These are phyloP conservation scores for Cydia strobilella DNA, from an alignment of 1,140 invertebrate genomes.

Conservation along the genomic window DNA sequence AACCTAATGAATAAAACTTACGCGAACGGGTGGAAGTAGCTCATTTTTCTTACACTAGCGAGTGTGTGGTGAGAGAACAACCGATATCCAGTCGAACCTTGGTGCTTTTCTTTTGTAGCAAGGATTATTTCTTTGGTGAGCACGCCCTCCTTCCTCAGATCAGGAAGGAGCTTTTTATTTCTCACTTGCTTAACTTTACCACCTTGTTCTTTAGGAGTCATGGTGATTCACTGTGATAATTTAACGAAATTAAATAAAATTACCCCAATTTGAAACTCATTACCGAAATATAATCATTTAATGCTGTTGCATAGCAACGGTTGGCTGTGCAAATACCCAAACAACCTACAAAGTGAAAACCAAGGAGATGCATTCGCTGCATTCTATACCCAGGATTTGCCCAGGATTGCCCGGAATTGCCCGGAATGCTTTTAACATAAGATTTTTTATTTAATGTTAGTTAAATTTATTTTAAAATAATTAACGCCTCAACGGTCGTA, in stretches of 20 bases:
- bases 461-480: too few relatives aligned
- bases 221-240: constrained; percentile 36
- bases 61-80: constrained; percentile 84
- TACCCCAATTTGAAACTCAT: constrained; percentile 27
- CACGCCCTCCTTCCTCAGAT: constrained; percentile 80
- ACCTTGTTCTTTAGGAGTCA: constrained; percentile 37
- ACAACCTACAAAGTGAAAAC: background rate
- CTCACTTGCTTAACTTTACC: constrained; percentile 63
- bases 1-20: constrained; percentile 47
- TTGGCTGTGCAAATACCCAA: background rate
- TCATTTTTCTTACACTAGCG: constrained; percentile 78
- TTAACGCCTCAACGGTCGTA: too few relatives aligned
- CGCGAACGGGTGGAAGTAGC: constrained; percentile 74
- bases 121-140: constrained; percentile 78
- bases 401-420: too few relatives aligned
- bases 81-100: constrained; percentile 75
- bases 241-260: background rate
- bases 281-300: constrained; percentile 3
- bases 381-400: too few relatives aligned
- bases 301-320: constrained; percentile 13
- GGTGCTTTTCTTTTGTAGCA: constrained; percentile 59
- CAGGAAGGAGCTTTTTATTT: constrained; percentile 80
- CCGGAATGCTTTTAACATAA: too few relatives aligned
- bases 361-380: background rate
- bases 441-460: too few relatives aligned